phyloP scores from a whole-genome alignment of 37 sponge, comb jelly and placozoan genomes.

The Cliona cf. orientalis region DNA sequence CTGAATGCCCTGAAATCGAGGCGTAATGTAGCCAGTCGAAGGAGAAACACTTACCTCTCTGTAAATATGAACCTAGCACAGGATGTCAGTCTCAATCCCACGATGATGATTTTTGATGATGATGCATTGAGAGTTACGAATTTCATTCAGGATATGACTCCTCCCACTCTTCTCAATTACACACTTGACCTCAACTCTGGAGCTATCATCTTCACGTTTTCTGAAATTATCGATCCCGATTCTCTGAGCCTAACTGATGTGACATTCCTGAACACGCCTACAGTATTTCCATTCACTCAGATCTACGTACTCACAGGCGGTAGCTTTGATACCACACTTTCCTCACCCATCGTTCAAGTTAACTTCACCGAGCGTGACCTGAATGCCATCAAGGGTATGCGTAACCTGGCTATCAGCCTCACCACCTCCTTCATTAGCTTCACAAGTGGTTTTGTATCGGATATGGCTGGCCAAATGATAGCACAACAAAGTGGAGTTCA shows the following conservation, averaged over 20 bases:
- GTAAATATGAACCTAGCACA: constrained; percentile 34
- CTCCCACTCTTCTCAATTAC: constrained; percentile 62
- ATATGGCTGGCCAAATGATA: constrained; percentile 71
- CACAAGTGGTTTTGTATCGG: constrained; percentile 47
- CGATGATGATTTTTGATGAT: constrained; percentile 13
- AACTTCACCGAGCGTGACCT: constrained; percentile 56
- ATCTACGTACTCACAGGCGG: constrained; percentile 56
- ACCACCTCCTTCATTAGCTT: constrained; percentile 62
- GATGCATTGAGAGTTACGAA: constrained; percentile 27
- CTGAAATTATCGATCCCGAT: constrained; percentile 72
- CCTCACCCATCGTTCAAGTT: constrained; percentile 31
- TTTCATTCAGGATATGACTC: constrained; percentile 59
- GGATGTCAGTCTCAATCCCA: constrained; percentile 64
- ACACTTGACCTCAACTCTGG: constrained; percentile 74
- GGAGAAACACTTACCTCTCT: constrained; percentile 67
- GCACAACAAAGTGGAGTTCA: constrained; percentile 38
- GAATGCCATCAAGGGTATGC: constrained; percentile 65
- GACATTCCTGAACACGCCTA: constrained; percentile 10
- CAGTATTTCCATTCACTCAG: not conserved
- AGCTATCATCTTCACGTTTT: constrained; percentile 70
- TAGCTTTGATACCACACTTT: not conserved
- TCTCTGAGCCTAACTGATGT: constrained; percentile 35
- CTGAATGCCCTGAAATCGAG: constrained; percentile 74
- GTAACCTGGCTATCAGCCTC: constrained; percentile 26
- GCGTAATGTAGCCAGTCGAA: constrained; percentile 49